phyloP scores from a whole-genome alignment of 2,797 vertebrate genomes.

The Muraenolepis orangiensis region DNA sequence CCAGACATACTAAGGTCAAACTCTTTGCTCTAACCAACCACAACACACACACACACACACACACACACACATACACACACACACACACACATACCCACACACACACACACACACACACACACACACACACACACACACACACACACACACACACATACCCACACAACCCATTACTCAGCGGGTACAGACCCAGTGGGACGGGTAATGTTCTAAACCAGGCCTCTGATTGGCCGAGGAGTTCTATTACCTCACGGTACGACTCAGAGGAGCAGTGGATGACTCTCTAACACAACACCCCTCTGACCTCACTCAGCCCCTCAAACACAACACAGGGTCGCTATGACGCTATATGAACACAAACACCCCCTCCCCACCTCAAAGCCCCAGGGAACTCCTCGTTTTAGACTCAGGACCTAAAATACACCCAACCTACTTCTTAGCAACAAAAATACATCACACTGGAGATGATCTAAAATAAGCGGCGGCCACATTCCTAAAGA shows the following conservation, averaged over 20 bases:
- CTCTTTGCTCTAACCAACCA: constrained; percentile 4
- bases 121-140: constrained; percentile 2
- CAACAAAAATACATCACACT: background rate
- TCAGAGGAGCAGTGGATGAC: constrained; percentile 14
- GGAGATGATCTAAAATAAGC: background rate
- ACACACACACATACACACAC: background rate
- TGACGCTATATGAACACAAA: background rate
- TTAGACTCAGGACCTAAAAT: background rate
- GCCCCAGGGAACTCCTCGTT: background rate
- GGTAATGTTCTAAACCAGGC: constrained; percentile 14
- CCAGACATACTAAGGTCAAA: constrained; percentile 28
- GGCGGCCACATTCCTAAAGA: background rate
- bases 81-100: constrained; percentile 3
- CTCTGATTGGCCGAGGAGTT: constrained; percentile 12
- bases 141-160: background rate
- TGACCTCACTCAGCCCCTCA: constrained; percentile 36
- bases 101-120: constrained; percentile 1
- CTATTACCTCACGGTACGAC: constrained; percentile 13
- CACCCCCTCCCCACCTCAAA: background rate
- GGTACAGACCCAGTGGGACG: constrained; percentile 14
- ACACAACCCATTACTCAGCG: constrained; percentile 28
- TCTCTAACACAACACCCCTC: constrained; percentile 25
- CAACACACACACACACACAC: constrained; percentile 5
- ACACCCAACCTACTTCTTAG: background rate
- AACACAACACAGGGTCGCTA: constrained; percentile 27